Base-by-base conservation (phyloP, 2,797 vertebrate genomes). In the Amniataba percoides region DNA sequence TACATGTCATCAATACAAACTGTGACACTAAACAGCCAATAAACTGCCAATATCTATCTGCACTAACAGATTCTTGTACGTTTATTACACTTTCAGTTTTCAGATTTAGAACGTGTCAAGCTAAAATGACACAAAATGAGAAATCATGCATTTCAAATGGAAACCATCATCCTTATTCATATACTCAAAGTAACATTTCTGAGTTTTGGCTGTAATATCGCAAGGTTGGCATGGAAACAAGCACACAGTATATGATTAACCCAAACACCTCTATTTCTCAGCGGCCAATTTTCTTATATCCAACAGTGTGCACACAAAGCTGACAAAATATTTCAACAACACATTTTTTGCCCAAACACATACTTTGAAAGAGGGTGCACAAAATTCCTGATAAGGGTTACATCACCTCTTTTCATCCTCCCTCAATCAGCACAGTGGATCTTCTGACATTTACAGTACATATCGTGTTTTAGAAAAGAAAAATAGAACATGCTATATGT, bases 191-290 rank as follows among this genome's bases (percentile, higher is more conserved):
- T 64, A 82, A 71, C 61, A 83, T 82, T 78, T 63, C 63, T 53
- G 68, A 69, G 66, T 80, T 69, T 74, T 51, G 70, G 67, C 81
- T 70, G 78, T 58, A 82, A 81, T 78, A 83, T 77, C 11, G 42
- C 64, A 77, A 71, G 69, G 92, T 94, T 93, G 93, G 89, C 92
- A 93, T 91, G 91, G 91, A 89, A 92, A 94, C 91, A 87, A 81
- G 86, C 79, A 55, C n/a, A 78, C 74, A 78, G 83, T 73, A 88
- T 80, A 90, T 43, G 67, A 77, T 83, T 80, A 92, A 91, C 83
- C 74, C 79, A 71, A 81, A 80, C 84, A 86, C 86, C 88, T 88
- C 84, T 14, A 9, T 65, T 82, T 77, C 84, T 83, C 75, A n/a
- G 52, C 5, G 59, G 74, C 56, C 51, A 61, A 51, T 82, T 78